Conservation (phyloP, 2,888 invertebrate genomes). For the Drosophila greeni region DNA sequence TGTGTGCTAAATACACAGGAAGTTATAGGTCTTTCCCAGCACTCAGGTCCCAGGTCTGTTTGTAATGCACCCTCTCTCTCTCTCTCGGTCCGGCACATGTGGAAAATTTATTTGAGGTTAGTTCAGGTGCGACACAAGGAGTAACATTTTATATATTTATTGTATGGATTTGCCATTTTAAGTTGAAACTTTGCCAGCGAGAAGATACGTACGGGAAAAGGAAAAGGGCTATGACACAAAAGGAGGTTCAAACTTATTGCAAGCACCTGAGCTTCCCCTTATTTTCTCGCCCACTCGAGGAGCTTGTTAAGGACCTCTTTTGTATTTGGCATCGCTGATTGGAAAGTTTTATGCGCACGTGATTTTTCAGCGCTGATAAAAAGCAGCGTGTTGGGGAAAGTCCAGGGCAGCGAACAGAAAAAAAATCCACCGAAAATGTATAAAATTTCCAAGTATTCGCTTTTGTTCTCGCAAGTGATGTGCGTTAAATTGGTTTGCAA, state of each 20-base stretch:
- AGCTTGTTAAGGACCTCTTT: slow-evolving; percentile 68
- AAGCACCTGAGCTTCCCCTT: slow-evolving; percentile 37
- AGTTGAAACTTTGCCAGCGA: slow-evolving; percentile 58
- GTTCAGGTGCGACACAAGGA: slow-evolving; percentile 71
- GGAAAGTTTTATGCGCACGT: slow-evolving; percentile 73
- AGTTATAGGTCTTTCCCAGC: slow-evolving; percentile 35
- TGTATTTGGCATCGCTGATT: slow-evolving; percentile 61
- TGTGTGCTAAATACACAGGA: slow-evolving; percentile 42
- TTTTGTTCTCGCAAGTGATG: slow-evolving; percentile 45
- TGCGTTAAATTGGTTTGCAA: slow-evolving; percentile 53
- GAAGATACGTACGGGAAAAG: slow-evolving; percentile 44
- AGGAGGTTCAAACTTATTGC: slow-evolving; percentile 56
- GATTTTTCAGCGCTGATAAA: slow-evolving; percentile 62
- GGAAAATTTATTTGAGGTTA: slow-evolving; percentile 74
- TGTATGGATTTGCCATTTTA: slow-evolving; percentile 73
- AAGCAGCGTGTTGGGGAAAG: slow-evolving; percentile 38
- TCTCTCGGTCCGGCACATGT: slow-evolving; percentile 57
- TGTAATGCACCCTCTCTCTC: slow-evolving; percentile 32
- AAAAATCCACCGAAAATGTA: neutral
- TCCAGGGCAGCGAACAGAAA: slow-evolving; percentile 25
- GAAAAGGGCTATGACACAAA: slow-evolving; percentile 61
- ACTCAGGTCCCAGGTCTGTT: slow-evolving; percentile 39
- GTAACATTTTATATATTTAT: slow-evolving; percentile 74
- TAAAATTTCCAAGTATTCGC: slow-evolving; percentile 19
- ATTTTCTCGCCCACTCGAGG: slow-evolving; percentile 45